Base-by-base conservation (phyloP, 92 coral and sea anemone species). In the Siderastrea radians region DNA sequence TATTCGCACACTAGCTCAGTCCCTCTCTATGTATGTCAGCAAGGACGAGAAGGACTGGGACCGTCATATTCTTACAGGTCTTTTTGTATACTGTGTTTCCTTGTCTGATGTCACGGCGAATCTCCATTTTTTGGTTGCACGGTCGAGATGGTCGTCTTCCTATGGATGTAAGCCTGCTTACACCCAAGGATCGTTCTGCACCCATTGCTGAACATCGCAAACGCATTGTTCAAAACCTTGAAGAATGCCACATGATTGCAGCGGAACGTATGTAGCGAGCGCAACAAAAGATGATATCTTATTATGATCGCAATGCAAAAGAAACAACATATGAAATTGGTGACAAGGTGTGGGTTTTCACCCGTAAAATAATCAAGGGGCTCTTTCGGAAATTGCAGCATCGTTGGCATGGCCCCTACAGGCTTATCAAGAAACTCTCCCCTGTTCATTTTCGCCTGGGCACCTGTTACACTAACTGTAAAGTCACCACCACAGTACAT, bases 151-250 rank as follows among this genome's bases (percentile, higher is more conserved):
- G 65, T 1, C 19, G 67, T 7, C 84, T 77, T 67, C 72, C 69
- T 38, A 51, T 51, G 55, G 55, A 51, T 51, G 55, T 51, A 51
- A 51, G 55, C 55, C 55, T 51, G 55, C 55, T 86, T 9, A 77
- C 90, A 6, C 90, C 85, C 46, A 16, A 60, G 11, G 72, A 86
- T 38, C 15, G 47, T 75, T 86, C 85, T 1, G 55, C 82, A n/a
- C 80, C 91, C 72, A 49, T 80, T 19, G 60, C 80, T 17, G 91
- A 87, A 71, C 91, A 87, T 65, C 86, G 91, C 6, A 13, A 62
- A 19, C 86, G 86, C 49, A 72, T 87, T 43, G 91, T 81, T 14
- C 75, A 10, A 3, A 3, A 7, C 55, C 3, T n/a, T n/a, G n/a
- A n/a, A n/a, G n/a, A n/a, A n/a, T n/a, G n/a, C n/a, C 93, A 86